Percentiles rank a stretch among this genome's conserved stretches.
Evolutionary conservation across 2,888 invertebrate genomes (phyloP).

Genomic region (Anthrax anthrax): DNA sequence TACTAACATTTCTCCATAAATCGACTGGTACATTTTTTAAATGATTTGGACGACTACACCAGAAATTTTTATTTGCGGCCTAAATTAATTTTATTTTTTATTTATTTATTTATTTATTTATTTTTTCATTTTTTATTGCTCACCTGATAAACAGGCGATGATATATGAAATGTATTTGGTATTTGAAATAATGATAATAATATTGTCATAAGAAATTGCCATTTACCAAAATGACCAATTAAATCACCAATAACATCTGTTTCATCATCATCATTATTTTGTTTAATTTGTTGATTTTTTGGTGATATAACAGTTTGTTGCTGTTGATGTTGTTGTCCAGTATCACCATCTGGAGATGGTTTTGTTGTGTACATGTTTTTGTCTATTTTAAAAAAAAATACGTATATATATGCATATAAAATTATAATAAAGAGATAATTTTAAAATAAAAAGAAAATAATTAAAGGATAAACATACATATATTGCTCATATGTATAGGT

Average conservation of each 20-base stretch:
- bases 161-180: constrained; percentile 70
- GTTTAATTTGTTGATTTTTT: neutral
- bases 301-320: constrained; percentile 6
- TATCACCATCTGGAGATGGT: constrained; percentile 24
- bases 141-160: constrained; percentile 57
- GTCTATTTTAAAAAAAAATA: neutral
- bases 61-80: constrained; percentile 49
- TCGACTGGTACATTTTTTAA: constrained; percentile 39
- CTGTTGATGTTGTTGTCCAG: constrained; percentile 8
- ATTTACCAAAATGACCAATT: constrained; percentile 61
- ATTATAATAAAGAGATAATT: neutral
- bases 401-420: no score
- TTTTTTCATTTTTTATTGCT: constrained; percentile 18
- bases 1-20: constrained; percentile 53
- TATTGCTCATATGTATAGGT: no score
- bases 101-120: neutral
- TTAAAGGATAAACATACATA: no score
- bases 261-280: constrained; percentile 32
- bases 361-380: constrained; percentile 27
- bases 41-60: constrained; percentile 51
- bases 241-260: constrained; percentile 50
- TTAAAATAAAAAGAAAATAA: neutral
- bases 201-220: constrained; percentile 62
- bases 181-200: constrained; percentile 60
- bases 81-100: constrained; percentile 20